Conservation (phyloP, 2,113 vertebrate genomes). For the Tupaia chinensis region DNA sequence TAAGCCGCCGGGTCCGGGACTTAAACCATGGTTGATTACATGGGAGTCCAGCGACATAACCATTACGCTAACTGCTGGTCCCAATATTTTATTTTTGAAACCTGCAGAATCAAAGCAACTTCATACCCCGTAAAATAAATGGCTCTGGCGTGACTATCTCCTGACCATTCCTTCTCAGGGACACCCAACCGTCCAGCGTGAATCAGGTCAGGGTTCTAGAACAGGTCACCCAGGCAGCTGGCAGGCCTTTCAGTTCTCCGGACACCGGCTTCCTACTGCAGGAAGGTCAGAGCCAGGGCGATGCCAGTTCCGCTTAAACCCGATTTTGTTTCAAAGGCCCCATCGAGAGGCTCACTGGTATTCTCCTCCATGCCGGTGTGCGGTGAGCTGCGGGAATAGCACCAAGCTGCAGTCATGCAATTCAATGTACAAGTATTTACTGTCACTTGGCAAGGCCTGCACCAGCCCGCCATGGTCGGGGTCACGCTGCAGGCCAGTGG, state of each 20-base stretch:
- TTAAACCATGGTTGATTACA: too few relatives aligned
- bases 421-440: slow-evolving; percentile 66
- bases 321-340: slow-evolving; percentile 61
- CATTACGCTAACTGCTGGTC: too few relatives aligned
- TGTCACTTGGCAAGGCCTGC: slow-evolving; percentile 50
- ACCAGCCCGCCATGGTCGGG: slow-evolving; percentile 3
- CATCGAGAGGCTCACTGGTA: slow-evolving; percentile 14
- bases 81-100: not conserved
- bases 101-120: slow-evolving; percentile 51
- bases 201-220: not conserved
- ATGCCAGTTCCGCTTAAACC: slow-evolving; percentile 48
- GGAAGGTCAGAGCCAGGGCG: slow-evolving; percentile 43
- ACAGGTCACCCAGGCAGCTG: slow-evolving; percentile 18
- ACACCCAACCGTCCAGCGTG: not conserved
- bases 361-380: slow-evolving; percentile 51
- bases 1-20: too few relatives aligned
- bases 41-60: too few relatives aligned
- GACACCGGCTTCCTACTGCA: slow-evolving; percentile 16
- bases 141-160: slow-evolving; percentile 31
- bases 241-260: slow-evolving; percentile 32
- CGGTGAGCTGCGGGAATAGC: slow-evolving; percentile 8
- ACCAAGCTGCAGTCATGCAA: slow-evolving; percentile 53
- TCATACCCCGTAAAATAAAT: slow-evolving; percentile 15
- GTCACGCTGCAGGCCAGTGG: not conserved
- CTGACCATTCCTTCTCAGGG: slow-evolving; percentile 45